Conservation (phyloP, 2,113 vertebrate genomes). For the Phrynosoma platyrhinos region DNA sequence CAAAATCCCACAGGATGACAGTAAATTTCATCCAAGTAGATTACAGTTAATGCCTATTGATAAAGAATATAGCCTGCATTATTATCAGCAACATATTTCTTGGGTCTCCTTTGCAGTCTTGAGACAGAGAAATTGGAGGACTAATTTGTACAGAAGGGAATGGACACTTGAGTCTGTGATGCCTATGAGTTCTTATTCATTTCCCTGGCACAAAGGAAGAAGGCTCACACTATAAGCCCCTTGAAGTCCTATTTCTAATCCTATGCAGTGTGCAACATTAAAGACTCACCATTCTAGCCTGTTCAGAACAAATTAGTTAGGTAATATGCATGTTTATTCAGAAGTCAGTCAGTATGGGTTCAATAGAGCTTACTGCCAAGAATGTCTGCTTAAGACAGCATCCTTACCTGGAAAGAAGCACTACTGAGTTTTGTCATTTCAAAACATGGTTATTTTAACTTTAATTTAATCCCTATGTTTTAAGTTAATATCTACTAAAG, state of each 20-base stretch:
- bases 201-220: background rate
- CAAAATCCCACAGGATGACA: background rate
- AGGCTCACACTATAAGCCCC: background rate
- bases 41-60: background rate
- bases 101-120: no score
- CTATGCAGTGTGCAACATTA: background rate
- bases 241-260: background rate
- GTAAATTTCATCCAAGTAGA: background rate
- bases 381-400: background rate
- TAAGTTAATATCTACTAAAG: background rate
- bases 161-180: background rate
- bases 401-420: background rate
- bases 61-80: background rate
- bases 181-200: background rate
- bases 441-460: background rate
- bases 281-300: background rate
- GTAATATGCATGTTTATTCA: background rate
- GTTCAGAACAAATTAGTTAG: background rate
- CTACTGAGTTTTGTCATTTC: background rate
- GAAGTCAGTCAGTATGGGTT: background rate
- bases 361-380: background rate
- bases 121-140: background rate
- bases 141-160: background rate
- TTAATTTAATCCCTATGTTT: background rate
- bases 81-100: background rate